A percentile compares a stretch with the other conserved stretches of the same genome.
These are phyloP conservation scores for Ambastaia sidthimunki DNA, from an alignment of 2,797 vertebrate species.

Conservation along the genomic window DNA sequence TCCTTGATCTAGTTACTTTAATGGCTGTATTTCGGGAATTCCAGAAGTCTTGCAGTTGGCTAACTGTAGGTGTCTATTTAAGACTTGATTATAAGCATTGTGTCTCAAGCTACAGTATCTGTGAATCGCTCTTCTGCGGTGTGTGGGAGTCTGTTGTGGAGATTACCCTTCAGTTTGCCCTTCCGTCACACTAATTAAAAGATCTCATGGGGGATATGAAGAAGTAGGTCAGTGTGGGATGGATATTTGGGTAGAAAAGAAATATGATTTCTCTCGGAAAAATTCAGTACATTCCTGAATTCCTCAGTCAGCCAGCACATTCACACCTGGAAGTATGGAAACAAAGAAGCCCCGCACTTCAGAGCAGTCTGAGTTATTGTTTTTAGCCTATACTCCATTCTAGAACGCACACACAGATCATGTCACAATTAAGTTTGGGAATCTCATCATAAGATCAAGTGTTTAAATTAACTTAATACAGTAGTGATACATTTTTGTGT, in stretches of 20 bases:
- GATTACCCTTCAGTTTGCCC: slow-evolving; percentile 59
- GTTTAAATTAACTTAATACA: not conserved
- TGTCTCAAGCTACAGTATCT: not conserved
- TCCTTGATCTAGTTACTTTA: not conserved
- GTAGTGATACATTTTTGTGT: not conserved
- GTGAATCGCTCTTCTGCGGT: slow-evolving; percentile 23
- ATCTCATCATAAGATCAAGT: not conserved
- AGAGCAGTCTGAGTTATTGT: slow-evolving; percentile 45
- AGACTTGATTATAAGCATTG: too few species aligned
- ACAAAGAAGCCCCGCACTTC: slow-evolving; percentile 19
- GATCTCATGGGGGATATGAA: slow-evolving; percentile 51
- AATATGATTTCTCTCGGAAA: slow-evolving; percentile 53
- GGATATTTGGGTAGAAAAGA: slow-evolving; percentile 54
- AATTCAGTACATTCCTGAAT: slow-evolving; percentile 48
- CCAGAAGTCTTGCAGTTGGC: not conserved
- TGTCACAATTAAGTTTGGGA: not conserved
- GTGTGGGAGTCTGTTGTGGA: slow-evolving; percentile 49
- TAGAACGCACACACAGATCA: not conserved
- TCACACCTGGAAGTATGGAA: slow-evolving; percentile 56
- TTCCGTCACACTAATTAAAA: slow-evolving; percentile 59
- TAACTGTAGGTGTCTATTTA: slow-evolving; percentile 4
- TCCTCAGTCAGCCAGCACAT: slow-evolving; percentile 20
- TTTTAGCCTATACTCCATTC: slow-evolving; percentile 36
- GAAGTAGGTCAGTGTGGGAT: slow-evolving; percentile 61
- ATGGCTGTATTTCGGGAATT: slow-evolving; percentile 10